Percentiles rank a stretch among this genome's conserved stretches.
These are phyloP conservation scores for Trematomus bernacchii DNA, from an alignment of 2,797 vertebrate species.

Conservation along the genomic window DNA sequence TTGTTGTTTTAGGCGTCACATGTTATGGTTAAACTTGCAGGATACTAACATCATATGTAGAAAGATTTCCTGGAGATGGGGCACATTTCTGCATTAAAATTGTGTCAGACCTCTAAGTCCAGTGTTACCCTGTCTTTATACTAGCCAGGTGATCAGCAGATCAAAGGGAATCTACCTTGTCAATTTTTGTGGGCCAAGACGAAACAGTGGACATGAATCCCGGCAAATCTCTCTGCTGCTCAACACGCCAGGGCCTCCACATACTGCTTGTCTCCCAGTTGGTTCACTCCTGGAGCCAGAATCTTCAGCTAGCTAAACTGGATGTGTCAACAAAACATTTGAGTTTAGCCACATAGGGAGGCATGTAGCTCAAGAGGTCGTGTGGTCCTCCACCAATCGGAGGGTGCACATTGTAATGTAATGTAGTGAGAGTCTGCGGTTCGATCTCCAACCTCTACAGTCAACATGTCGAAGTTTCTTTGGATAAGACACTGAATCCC, in stretches of 20 bases:
- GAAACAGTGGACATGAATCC: not conserved
- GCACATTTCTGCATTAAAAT: not conserved
- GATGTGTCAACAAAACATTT: not conserved
- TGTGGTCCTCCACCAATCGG: no score
- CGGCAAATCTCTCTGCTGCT: not conserved
- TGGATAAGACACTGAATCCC: no score
- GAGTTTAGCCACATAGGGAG: no score
- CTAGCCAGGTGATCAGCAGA: slow-evolving; percentile 4
- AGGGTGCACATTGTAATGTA: no score
- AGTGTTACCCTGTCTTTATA: not conserved
- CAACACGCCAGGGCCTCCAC: not conserved
- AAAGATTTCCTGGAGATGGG: not conserved
- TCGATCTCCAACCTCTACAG: no score
- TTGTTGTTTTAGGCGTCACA: not conserved
- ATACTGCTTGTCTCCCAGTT: not conserved
- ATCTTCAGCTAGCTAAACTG: not conserved
- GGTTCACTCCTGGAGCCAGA: not conserved
- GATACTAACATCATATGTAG: not conserved
- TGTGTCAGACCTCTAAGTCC: not conserved
- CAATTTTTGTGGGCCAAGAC: not conserved
- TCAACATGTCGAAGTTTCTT: no score
- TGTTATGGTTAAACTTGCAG: not conserved
- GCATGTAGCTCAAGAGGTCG: no score
- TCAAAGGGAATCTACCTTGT: slow-evolving; percentile 8
- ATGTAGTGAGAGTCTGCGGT: no score